phyloP scores from a whole-genome alignment of 2,888 invertebrate species.

The Tromatobia lineatoria region DNA sequence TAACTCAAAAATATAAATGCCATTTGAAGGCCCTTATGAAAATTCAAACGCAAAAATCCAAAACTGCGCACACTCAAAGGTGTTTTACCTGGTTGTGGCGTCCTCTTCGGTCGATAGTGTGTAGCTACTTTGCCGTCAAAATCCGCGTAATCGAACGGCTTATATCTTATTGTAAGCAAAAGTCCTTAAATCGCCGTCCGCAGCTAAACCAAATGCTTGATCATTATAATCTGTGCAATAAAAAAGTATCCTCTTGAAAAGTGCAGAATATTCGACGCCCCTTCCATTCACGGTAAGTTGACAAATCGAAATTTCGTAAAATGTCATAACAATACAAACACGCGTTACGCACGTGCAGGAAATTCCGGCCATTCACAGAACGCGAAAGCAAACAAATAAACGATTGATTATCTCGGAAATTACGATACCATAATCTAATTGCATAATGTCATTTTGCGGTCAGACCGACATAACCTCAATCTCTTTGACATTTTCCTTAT shows the following conservation, averaged over 20 bases:
- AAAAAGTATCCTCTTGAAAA: neutral
- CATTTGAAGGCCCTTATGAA: too few relatives aligned
- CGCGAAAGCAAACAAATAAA: neutral
- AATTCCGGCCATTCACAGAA: neutral
- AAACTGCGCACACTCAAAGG: neutral
- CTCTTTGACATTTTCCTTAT: constrained; percentile 12
- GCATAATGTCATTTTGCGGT: constrained; percentile 27
- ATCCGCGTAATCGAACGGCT: neutral
- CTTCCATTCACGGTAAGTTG: constrained; percentile 10
- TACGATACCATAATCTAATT: constrained; percentile 8
- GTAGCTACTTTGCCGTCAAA: constrained; percentile 3
- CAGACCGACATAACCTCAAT: constrained; percentile 61
- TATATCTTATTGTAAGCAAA: constrained; percentile 5
- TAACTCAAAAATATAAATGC: too few relatives aligned
- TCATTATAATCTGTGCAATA: neutral
- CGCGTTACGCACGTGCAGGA: neutral
- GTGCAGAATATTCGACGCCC: neutral
- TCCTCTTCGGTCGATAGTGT: neutral
- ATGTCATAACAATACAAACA: constrained; percentile 12
- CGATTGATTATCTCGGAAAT: constrained; percentile 11
- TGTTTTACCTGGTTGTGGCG: neutral
- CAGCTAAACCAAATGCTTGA: neutral
- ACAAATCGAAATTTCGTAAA: neutral
- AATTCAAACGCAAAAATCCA: neutral
- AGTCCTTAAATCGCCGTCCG: neutral